Percentiles rank a stretch among this genome's conserved stretches.
These are phyloP conservation scores for Thymelicus sylvestris DNA, from an alignment of 2,888 invertebrate genomes.

Conservation along the genomic window DNA sequence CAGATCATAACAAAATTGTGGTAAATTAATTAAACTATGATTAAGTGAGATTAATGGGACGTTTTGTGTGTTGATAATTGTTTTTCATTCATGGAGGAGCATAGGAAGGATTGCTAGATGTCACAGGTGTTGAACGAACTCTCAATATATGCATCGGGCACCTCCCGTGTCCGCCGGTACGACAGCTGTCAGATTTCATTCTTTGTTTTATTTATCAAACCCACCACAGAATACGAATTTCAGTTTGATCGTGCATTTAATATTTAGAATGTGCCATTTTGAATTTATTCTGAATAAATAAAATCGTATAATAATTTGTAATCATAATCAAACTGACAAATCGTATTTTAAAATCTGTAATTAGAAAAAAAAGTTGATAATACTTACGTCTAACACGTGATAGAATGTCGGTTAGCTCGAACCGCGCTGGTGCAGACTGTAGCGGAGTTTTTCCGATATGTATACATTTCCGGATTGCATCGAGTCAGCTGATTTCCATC, in stretches of 20 bases:
- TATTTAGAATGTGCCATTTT: not conserved
- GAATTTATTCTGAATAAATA: not conserved
- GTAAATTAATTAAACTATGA: constrained; percentile 10
- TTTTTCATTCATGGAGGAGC: constrained; percentile 47
- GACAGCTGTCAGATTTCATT: constrained; percentile 59
- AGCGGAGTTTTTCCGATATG: constrained; percentile 48
- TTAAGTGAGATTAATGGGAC: constrained; percentile 43
- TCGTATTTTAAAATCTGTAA: constrained; percentile 10
- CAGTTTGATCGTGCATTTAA: constrained; percentile 20
- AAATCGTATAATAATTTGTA: not conserved
- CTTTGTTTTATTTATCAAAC: constrained; percentile 47
- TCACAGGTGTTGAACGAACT: constrained; percentile 62
- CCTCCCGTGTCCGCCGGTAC: constrained; percentile 55
- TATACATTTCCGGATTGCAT: constrained; percentile 70
- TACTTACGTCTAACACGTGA: constrained; percentile 60
- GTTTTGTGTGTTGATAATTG: constrained; percentile 44
- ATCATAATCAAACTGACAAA: not conserved
- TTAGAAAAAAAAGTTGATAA: constrained; percentile 39
- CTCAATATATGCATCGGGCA: constrained; percentile 65
- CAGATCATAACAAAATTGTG: constrained; percentile 29
- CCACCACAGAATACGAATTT: constrained; percentile 34
- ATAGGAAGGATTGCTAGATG: constrained; percentile 55
- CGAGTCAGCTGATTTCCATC: constrained; percentile 78
- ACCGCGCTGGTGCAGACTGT: constrained; percentile 49
- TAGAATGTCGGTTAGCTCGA: constrained; percentile 37